Evolutionary conservation across 1,140 invertebrate genomes (phyloP).

Genomic region (Carcinoscorpius rotundicauda): DNA sequence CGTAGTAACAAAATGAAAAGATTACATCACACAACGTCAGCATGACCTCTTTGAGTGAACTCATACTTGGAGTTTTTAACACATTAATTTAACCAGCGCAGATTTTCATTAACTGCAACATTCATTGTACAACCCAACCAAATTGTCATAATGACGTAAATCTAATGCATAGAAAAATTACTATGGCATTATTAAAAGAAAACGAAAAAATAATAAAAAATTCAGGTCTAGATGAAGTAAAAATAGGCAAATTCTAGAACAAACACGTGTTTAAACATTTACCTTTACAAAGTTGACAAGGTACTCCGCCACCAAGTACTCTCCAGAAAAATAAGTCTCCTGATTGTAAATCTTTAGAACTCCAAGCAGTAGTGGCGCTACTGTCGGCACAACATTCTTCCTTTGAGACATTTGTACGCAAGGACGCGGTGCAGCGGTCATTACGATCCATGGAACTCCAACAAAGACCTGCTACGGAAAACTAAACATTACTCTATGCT

Average conservation of each 20-base stretch:
- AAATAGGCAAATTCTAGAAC: too few species aligned
- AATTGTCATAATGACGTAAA: too few species aligned
- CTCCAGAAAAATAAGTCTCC: constrained; percentile 62
- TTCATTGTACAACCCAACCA: too few species aligned
- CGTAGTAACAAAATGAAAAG: too few species aligned
- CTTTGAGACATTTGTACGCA: constrained; percentile 48
- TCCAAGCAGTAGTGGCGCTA: constrained; percentile 51
- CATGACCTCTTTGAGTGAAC: too few species aligned
- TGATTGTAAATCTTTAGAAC: constrained; percentile 50
- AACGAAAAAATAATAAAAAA: not conserved
- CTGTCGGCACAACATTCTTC: constrained; percentile 53
- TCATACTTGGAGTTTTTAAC: too few species aligned
- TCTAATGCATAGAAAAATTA: too few species aligned
- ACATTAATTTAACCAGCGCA: too few species aligned
- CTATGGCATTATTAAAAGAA: not conserved
- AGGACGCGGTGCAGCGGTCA: constrained; percentile 58
- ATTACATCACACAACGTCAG: too few species aligned
- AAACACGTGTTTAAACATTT: constrained; percentile 20
- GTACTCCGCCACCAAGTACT: constrained; percentile 58
- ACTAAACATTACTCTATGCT: too few species aligned
- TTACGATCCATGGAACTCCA: constrained; percentile 52
- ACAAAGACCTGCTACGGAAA: constrained; percentile 52
- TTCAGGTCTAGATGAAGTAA: too few species aligned
- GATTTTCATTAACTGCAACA: too few species aligned
- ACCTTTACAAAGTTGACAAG: constrained; percentile 61